Conservation (phyloP, 2,113 vertebrate species). For the Boleophthalmus pectinirostris region DNA sequence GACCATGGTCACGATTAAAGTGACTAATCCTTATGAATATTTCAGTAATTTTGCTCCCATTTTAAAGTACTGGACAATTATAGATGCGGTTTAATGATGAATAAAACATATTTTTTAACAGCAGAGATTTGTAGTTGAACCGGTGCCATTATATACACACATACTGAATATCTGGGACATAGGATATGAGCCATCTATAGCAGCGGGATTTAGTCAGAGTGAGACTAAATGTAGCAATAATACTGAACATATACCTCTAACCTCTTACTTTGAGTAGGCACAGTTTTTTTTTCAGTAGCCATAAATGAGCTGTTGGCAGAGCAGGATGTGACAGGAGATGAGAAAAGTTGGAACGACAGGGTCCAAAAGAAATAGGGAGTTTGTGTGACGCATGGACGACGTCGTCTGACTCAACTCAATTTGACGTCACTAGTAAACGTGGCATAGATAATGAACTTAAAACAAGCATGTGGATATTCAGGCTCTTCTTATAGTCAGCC, state of each 20-base stretch:
- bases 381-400: slow-evolving; percentile 3
- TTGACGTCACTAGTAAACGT: slow-evolving; percentile 2
- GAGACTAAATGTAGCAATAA: not conserved
- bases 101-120: not conserved
- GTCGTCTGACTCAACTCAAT: slow-evolving; percentile 5
- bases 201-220: not conserved
- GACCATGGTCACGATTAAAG: not conserved
- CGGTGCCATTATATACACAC: not conserved
- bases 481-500: not conserved
- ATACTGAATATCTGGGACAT: not conserved
- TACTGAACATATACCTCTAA: not conserved
- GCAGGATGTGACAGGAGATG: slow-evolving; percentile 4
- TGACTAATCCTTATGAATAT: not conserved
- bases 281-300: not conserved
- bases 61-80: not conserved
- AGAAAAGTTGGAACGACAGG: not conserved
- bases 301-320: slow-evolving; percentile 3
- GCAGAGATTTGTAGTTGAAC: not conserved
- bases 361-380: not conserved
- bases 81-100: not conserved
- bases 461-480: not conserved
- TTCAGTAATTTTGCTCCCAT: not conserved
- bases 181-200: not conserved
- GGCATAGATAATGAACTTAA: slow-evolving; percentile 1
- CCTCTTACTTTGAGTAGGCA: not conserved